Evolutionary conservation across 1,140 invertebrate genomes (phyloP), one percentile per base, ranked within the genome.

Genomic region (Trinorchestia longiramus): DNA sequence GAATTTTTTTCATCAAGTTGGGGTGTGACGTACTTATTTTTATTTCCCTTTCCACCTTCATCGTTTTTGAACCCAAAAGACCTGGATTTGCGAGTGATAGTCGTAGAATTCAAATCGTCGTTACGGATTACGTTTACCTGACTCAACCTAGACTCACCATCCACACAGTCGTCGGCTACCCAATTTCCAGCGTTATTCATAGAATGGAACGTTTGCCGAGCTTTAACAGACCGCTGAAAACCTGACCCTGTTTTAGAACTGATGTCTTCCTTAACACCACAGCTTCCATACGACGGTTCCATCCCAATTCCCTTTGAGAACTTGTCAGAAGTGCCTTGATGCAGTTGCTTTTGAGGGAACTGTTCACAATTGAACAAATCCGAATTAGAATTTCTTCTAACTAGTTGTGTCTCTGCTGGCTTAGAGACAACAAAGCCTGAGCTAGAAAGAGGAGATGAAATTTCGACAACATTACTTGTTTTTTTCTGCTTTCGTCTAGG

Each of bases 401-500:
- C 3, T 11, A 77, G 62, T 28, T 11, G 62, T 53, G 47, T 8
- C 6, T 53, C 47, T 53, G 47, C 47, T 53, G 47, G 47, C 40
- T 87, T 87, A 4, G 15, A 43, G 1, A n/a, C 40, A 94, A 94
- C 11, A 43, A 17, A 47, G 15, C 92, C 92, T 17, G 43, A 15
- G 17, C 19, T 8, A 0, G 43, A 45, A 1, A 47, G 44, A 45
- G 92, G 92, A 94, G 19, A 43, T n/a, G 92, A 94, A 43, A 94
- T 94, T 47, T 94, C 43, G 4, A 94, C 8, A 11, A 43, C 41
- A n/a, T 8, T 1, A 15, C 1, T 44, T 4, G 43, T 1, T 47
- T 94, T 94, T 43, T 94, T 94, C 43, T 92, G n/a, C 43, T 94
- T 94, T 47, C 44, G 43, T 8, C 92, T 15, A 15, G 92, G 92